phyloP scores from a whole-genome alignment of 2,113 vertebrate genomes.

The Marmota monax region DNA sequence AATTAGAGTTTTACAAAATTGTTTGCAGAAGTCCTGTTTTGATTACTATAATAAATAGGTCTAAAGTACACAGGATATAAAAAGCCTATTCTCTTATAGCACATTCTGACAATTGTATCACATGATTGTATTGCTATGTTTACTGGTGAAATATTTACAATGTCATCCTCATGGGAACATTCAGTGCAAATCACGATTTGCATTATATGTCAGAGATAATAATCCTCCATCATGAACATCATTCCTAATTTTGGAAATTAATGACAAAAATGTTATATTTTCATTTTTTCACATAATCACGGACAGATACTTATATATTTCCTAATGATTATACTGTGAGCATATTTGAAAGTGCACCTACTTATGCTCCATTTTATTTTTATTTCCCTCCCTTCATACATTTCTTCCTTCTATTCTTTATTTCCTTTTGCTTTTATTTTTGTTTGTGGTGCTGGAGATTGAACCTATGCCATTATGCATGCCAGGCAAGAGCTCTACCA shows the following conservation, averaged over 20 bases:
- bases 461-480: too few relatives aligned
- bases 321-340: not conserved
- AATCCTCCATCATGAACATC: not conserved
- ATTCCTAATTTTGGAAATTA: not conserved
- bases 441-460: not conserved
- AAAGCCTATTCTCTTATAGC: not conserved
- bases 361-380: not conserved
- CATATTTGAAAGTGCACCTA: not conserved
- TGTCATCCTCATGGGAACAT: not conserved
- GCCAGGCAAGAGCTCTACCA: not conserved
- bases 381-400: not conserved
- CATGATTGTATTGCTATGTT: not conserved
- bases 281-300: not conserved
- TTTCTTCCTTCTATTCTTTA: not conserved
- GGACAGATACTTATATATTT: not conserved
- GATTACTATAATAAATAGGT: not conserved
- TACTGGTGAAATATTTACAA: conserved; percentile 41
- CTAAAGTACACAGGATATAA: not conserved
- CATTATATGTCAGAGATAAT: not conserved
- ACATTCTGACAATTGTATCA: conserved; percentile 15
- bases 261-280: not conserved
- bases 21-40: not conserved
- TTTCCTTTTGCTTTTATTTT: not conserved
- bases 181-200: not conserved
- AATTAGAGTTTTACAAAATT: not conserved